These are phyloP conservation scores for Neoitamus cyanurus DNA, from an alignment of 2,888 invertebrate genomes.

Conservation along the genomic window DNA sequence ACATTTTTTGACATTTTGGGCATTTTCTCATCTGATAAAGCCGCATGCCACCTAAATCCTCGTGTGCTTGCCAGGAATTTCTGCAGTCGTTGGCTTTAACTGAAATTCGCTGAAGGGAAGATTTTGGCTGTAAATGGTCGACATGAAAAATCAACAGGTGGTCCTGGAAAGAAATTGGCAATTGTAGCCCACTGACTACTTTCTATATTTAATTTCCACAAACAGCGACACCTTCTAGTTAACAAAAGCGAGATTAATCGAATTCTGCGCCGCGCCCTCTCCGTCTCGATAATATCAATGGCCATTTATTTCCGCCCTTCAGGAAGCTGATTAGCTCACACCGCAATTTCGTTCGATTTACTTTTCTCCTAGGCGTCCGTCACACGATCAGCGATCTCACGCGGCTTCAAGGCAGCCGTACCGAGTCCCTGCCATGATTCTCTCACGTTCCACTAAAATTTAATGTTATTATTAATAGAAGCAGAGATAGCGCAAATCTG, in stretches of 20 bases:
- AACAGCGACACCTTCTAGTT: too few species aligned
- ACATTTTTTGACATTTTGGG: too few species aligned
- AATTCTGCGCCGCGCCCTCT: not conserved
- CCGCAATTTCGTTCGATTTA: not conserved
- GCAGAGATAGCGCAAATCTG: not conserved
- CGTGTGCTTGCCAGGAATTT: too few species aligned
- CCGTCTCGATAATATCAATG: not conserved
- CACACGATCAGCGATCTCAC: not conserved
- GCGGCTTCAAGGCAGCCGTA: conserved; percentile 18
- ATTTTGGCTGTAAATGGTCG: not conserved
- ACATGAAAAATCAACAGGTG: not conserved
- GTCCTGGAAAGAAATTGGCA: not conserved
- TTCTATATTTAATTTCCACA: not conserved
- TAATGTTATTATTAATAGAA: conserved; percentile 35
- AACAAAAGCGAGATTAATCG: not conserved
- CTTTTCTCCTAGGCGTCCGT: not conserved
- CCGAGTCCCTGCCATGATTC: conserved; percentile 21
- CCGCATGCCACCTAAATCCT: too few species aligned
- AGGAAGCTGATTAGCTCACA: not conserved
- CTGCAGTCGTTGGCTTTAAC: too few species aligned
- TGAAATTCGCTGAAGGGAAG: too few species aligned
- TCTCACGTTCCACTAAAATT: conserved; percentile 33
- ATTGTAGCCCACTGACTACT: not conserved
- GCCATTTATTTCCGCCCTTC: not conserved
- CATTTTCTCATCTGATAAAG: too few species aligned